Evolutionary conservation across 2,113 vertebrate species (phyloP), one percentile per base, ranked within the genome.

Genomic region (Corythoichthys haematopterus): DNA sequence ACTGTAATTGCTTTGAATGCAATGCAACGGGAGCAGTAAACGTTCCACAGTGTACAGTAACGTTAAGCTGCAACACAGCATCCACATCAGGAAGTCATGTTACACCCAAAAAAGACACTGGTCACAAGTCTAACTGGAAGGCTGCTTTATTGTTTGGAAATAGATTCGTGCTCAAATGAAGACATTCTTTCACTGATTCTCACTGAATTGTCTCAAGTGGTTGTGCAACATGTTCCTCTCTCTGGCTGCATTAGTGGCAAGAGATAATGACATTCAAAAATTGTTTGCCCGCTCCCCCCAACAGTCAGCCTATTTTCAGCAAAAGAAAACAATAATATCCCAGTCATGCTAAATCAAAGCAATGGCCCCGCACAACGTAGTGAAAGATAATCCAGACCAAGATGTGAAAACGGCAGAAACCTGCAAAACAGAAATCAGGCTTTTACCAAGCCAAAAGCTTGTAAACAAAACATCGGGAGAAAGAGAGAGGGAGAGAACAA

Each of bases 131-230:
- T 91, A 91, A 91, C 89, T 92, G 91, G 90, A 93, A 92, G 90
- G 91, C 91, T 92, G 92, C 90, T 93, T 93, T 93, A 93, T 93
- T 93, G 90, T 92, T 92, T 91, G 91, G 90, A 92, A 93, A 92
- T 92, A 92, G 88, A 81, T 92, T 92, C 92, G 89, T 92, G 91
- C 91, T 93, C 90, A 92, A 93, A 92, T 91, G 84, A 91, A 92
- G 87, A 91, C 90, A 92, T 89, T 92, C 88, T 89, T 91, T 92
- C 90, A 88, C 85, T 83, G 83, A 85, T 89, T 91, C 88, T 89
- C 82, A 79, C 80, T 82, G 85, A 88, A 84, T 64, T 81, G 75
- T 84, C 83, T 86, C 84, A 88, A 82, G 89, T 91, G 87, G 87
- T 91, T 91, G 88, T 91, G 90, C 90, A 90, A 89, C 91, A 91